Evolutionary conservation across 2,888 invertebrate species (phyloP), one percentile per base, ranked within the genome.

Genomic region (Alitta virens): DNA sequence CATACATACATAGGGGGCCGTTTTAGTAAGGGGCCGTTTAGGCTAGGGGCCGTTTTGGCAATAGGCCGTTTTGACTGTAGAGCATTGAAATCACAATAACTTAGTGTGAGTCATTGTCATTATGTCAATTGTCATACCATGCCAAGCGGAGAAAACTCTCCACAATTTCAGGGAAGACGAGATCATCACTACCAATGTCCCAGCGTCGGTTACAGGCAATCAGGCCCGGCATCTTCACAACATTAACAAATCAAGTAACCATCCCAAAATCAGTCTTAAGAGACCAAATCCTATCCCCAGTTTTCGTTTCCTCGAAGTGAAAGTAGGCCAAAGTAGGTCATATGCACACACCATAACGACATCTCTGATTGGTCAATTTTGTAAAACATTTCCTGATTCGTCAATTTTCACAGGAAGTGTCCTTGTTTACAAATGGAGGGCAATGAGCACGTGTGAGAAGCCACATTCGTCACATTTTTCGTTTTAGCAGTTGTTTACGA

Each of bases 141-240:
- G 76, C 70, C 42, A 81, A 66, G 59, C 85, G 76, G 2, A 84
- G 67, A 26, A 83, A 66, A 18, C 82, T 79, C 71, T 85, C 85
- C 40, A 80, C 76, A 49, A 84, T 65, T 23, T 81, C 91, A 38
- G 93, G 93, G 81, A 92, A 91, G 51, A 94, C 93, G 77, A 94
- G 89, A 83, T 94, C 94, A 84, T 94, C 94, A 72, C 91, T 91
- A 75, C 91, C 92, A 74, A 92, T 90, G 75, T 91, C 87, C 94
- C 94, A 94, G 84, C 91, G 90, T 79, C 94, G 87, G 76, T 90
- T 90, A 81, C 93, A 91, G 69, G 92, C 88, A 80, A 89, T 88
- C 78, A 94, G 86, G 74, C 92, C 92, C 78, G 94, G 94, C 94
- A 94, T 94, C 27, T 42, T 33, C 12, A 33, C 12, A 33, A 33